A percentile compares a stretch with the other conserved stretches of the same genome.
Conservation (phyloP, 1,140 invertebrate species). For the Ceratosolen fusciceps region DNA sequence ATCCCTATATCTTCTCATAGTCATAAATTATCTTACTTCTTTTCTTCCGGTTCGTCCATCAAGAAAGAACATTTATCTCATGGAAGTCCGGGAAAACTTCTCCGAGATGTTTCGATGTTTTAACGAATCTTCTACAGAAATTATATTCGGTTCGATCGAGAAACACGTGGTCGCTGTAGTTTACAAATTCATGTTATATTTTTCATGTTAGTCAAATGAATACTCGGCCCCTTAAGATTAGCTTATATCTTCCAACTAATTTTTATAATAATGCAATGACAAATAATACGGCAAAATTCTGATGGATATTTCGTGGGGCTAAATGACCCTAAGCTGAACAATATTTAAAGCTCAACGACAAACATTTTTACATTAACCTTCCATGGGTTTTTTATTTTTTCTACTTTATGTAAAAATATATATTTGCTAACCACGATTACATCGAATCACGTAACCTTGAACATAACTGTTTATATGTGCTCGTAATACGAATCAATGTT, state of each 20-base stretch:
- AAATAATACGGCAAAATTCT: slow-evolving; percentile 36
- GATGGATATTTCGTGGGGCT: background rate
- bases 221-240: background rate
- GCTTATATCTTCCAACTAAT: slow-evolving; percentile 1
- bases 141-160: background rate
- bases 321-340: background rate
- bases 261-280: slow-evolving; percentile 43
- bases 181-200: slow-evolving; percentile 25
- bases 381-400: too few relatives aligned
- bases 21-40: background rate
- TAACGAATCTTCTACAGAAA: background rate
- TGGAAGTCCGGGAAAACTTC: slow-evolving; percentile 42
- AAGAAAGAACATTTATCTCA: slow-evolving; percentile 32
- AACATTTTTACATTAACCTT: too few relatives aligned
- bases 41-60: background rate
- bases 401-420: too few relatives aligned
- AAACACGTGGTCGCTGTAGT: background rate
- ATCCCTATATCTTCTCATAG: background rate
- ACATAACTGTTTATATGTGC: too few relatives aligned
- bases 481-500: too few relatives aligned
- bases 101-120: background rate
- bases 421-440: too few relatives aligned
- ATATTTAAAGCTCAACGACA: slow-evolving; percentile 35
- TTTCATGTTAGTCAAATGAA: background rate
- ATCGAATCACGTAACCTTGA: too few relatives aligned